Evolutionary conservation across 2,797 vertebrate genomes (phyloP).

Genomic region (Microcaecilia unicolor): DNA sequence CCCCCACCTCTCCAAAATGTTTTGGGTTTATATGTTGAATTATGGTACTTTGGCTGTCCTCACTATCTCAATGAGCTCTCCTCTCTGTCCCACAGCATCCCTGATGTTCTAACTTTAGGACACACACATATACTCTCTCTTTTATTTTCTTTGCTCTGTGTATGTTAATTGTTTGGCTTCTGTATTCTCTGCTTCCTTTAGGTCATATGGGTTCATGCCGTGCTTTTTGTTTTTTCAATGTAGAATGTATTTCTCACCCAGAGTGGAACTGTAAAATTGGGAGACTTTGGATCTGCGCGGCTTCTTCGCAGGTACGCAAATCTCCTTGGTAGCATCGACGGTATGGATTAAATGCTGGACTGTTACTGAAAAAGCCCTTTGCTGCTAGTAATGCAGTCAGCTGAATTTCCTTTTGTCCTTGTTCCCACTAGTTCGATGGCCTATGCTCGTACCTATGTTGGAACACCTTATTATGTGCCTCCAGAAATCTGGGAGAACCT

Average conservation of each 20-base stretch:
- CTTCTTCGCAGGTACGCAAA: slow-evolving; percentile 71
- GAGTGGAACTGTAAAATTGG: slow-evolving; percentile 73
- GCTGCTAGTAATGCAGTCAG: background rate
- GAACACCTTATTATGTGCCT: slow-evolving; percentile 89
- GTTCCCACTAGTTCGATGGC: slow-evolving; percentile 62
- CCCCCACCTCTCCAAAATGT: too few species aligned
- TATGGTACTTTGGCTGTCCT: too few species aligned
- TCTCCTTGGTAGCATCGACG: background rate
- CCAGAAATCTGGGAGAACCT: slow-evolving; percentile 91
- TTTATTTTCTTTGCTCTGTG: too few species aligned
- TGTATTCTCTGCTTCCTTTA: too few species aligned
- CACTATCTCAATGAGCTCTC: too few species aligned
- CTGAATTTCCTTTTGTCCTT: slow-evolving; percentile 10
- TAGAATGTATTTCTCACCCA: slow-evolving; percentile 88
- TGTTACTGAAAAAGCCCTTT: background rate
- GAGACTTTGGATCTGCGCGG: slow-evolving; percentile 86
- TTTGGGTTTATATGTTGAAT: too few species aligned
- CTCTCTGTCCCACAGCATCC: too few species aligned
- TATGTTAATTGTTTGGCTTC: too few species aligned
- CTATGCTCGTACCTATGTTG: slow-evolving; percentile 74
- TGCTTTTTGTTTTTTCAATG: slow-evolving; percentile 28
- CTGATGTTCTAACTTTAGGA: too few species aligned
- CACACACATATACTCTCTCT: too few species aligned
- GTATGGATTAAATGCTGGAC: background rate
- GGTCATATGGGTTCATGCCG: too few species aligned